Evolutionary conservation across 1,140 invertebrate genomes (phyloP).

Genomic region (Drosophila sp.): DNA sequence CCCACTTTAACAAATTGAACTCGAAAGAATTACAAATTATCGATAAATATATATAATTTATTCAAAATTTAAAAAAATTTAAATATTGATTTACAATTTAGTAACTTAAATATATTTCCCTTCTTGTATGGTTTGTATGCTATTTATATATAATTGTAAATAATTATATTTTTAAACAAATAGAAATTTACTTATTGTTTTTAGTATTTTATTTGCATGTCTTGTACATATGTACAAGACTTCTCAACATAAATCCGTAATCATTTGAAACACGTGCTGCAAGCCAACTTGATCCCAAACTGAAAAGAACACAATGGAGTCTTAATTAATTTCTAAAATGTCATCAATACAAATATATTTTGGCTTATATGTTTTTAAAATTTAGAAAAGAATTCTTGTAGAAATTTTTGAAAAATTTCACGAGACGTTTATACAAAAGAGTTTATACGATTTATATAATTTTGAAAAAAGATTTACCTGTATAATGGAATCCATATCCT

Average conservation of each 20-base stretch:
- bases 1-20: not conserved
- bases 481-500: slow-evolving; percentile 12
- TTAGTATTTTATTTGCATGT: not conserved
- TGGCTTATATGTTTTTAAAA: no score
- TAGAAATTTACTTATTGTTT: not conserved
- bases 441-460: no score
- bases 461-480: not conserved
- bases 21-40: not conserved
- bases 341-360: not conserved
- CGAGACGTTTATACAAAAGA: no score
- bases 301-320: not conserved
- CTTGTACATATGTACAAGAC: slow-evolving; percentile 10
- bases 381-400: no score
- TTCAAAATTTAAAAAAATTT: no score
- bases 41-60: not conserved
- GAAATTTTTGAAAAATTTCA: no score
- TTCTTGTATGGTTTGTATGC: no score
- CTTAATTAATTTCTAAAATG: not conserved
- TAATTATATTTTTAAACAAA: no score
- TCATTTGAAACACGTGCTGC: slow-evolving; percentile 15
- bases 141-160: no score
- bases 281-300: slow-evolving; percentile 14
- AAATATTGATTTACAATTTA: no score
- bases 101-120: no score
- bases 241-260: slow-evolving; percentile 7